Evolutionary conservation across 2,888 invertebrate genomes (phyloP).

Genomic region (Eupithecia subfuscata): DNA sequence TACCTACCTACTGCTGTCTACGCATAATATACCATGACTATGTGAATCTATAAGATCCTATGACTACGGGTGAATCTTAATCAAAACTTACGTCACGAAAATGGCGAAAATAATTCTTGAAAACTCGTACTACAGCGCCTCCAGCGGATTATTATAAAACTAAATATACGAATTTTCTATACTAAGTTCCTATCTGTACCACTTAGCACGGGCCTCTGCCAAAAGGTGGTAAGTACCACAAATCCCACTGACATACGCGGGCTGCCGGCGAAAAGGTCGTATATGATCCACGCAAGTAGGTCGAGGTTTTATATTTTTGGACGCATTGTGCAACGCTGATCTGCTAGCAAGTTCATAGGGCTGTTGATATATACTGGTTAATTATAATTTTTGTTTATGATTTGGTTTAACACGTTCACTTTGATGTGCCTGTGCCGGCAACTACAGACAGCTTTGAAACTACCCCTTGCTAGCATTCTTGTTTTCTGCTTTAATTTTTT

Average conservation of each 20-base stretch:
- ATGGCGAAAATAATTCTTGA: background rate
- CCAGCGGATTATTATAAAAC: background rate
- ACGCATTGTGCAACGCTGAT: constrained; percentile 69
- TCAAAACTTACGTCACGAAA: no score
- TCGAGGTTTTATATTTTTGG: constrained; percentile 78
- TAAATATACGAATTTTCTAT: background rate
- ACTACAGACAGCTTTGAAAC: background rate
- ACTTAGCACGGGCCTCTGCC: constrained; percentile 3
- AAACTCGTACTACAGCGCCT: background rate
- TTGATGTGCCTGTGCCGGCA: constrained; percentile 6
- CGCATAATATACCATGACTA: no score
- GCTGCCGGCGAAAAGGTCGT: constrained; percentile 47
- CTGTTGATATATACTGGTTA: constrained; percentile 15
- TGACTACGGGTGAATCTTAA: no score
- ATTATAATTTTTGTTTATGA: constrained; percentile 28
- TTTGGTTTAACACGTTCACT: constrained; percentile 18
- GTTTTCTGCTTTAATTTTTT: background rate
- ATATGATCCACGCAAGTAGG: constrained; percentile 60
- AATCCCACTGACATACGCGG: constrained; percentile 25
- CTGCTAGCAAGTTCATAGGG: constrained; percentile 45
- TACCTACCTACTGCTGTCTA: no score
- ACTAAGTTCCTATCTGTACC: background rate
- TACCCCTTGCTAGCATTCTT: background rate
- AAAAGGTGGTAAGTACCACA: constrained; percentile 26
- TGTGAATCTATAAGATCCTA: no score